Evolutionary conservation across 1,140 invertebrate species (phyloP).

Genomic region (Drosophila melanica): DNA sequence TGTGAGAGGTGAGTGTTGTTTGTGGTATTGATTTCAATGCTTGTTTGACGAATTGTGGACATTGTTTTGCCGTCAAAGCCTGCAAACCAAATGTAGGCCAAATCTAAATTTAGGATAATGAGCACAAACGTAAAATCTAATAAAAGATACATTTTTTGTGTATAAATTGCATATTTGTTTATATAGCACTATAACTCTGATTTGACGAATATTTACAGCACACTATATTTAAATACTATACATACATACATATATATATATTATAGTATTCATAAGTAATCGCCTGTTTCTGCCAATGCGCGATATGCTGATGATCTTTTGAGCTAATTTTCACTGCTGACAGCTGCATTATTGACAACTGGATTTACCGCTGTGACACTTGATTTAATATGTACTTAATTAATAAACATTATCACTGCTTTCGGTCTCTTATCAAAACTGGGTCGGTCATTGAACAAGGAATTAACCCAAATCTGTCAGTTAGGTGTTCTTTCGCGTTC

Average conservation of each 20-base stretch:
- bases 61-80: neutral
- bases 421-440: conserved; percentile 61
- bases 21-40: conserved; percentile 45
- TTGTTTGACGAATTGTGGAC: conserved; percentile 19
- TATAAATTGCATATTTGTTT: neutral
- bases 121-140: conserved; percentile 15
- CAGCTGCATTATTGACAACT: conserved; percentile 37
- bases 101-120: conserved; percentile 54
- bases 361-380: conserved; percentile 13
- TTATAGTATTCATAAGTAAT: neutral
- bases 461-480: conserved; percentile 72
- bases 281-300: neutral
- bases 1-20: conserved; percentile 20
- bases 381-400: conserved; percentile 16
- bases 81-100: conserved; percentile 49
- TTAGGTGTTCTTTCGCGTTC: conserved; percentile 26
- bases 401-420: conserved; percentile 28
- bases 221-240: neutral
- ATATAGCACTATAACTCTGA: neutral
- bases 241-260: neutral
- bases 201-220: neutral
- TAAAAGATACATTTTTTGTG: conserved; percentile 21
- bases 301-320: conserved; percentile 7
- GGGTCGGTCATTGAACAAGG: conserved; percentile 66
- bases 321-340: conserved; percentile 36